A percentile compares a stretch with the other conserved stretches of the same genome.
phyloP scores from a whole-genome alignment of 2,113 vertebrate species.

The Circaetus gallicus region DNA sequence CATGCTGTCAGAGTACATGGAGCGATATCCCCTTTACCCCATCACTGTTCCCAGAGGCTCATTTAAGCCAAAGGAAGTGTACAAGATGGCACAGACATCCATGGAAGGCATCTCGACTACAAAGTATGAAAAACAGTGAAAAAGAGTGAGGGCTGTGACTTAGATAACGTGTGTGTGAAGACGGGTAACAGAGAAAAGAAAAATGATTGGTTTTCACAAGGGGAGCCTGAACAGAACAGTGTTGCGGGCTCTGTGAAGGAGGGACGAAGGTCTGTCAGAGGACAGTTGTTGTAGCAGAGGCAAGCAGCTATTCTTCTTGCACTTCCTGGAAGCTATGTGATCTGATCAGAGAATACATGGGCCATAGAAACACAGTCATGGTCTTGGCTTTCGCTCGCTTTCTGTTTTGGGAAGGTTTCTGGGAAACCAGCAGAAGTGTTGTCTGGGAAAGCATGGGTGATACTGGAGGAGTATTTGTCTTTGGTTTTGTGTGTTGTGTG shows the following conservation, averaged over 20 bases:
- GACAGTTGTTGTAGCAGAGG: background rate
- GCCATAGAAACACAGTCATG: background rate
- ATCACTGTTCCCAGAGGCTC: constrained; percentile 41
- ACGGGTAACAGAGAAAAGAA: background rate
- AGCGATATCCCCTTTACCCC: constrained; percentile 42
- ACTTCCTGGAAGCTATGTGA: background rate
- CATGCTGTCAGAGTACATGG: constrained; percentile 63
- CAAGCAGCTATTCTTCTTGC: background rate
- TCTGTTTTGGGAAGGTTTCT: background rate
- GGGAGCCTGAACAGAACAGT: background rate
- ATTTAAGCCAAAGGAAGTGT: constrained; percentile 29
- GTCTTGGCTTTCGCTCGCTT: background rate
- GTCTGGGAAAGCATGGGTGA: background rate
- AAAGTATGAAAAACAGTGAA: constrained; percentile 38
- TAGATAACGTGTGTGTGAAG: background rate
- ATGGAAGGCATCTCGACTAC: constrained; percentile 65
- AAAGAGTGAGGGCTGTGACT: background rate
- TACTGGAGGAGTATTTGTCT: background rate
- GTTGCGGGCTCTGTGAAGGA: accelerated
- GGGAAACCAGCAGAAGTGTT: background rate
- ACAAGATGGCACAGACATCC: background rate
- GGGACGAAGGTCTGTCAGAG: background rate
- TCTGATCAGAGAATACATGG: background rate
- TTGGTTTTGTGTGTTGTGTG: background rate
- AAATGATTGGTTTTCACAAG: background rate